Base-by-base conservation (phyloP, 2,797 vertebrate genomes). In the Lagocephalus sceleratus region DNA sequence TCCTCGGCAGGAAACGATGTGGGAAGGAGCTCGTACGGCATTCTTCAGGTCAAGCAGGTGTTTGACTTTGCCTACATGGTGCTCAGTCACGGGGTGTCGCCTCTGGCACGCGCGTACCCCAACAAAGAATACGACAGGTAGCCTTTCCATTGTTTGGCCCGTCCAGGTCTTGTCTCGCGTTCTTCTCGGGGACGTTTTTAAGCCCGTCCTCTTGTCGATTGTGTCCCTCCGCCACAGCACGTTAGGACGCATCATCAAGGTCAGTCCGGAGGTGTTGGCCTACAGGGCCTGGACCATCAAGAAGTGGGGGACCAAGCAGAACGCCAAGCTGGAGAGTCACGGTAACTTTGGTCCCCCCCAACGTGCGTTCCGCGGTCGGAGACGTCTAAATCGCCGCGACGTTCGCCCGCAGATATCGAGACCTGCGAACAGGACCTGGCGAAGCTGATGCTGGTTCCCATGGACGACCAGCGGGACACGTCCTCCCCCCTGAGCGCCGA, bases 51-150 rank as follows among this genome's bases (percentile, higher is more conserved):
- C 75, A 98, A 98, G 78, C 96, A 98, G 87, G 94, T 97, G 71
- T 99, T 99, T 76, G 96, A 99, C 88, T 99, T 98, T 57, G 97
- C 96, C 59, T 99, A 96, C 88, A 97, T 98, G 78, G 94, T 96
- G 52, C 90, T 99, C 73, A 94, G 92, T 74, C 96, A 95, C 6
- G 94, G 95, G 0, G 93, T 98, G 54, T 98, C 95, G 0, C 92
- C 94, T 23, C 92, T 94, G 5, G 93, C 95, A 38, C 92, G 92
- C 47, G 94, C 94, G 41, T 98, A 96, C 58, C 96, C 96, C 66
- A 98, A 96, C 69, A 93, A 94, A 82, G 96, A 98, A 64, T 93
- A 92, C 7, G 95, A 98, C 86, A 98, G 96, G 96, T 98, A 84
- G 74, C 82, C 68, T 41, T 59, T 17, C 38, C 20, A 1, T n/a